These are phyloP conservation scores for Erethizon dorsatum DNA, from an alignment of 2,797 vertebrate species.

Conservation along the genomic window DNA sequence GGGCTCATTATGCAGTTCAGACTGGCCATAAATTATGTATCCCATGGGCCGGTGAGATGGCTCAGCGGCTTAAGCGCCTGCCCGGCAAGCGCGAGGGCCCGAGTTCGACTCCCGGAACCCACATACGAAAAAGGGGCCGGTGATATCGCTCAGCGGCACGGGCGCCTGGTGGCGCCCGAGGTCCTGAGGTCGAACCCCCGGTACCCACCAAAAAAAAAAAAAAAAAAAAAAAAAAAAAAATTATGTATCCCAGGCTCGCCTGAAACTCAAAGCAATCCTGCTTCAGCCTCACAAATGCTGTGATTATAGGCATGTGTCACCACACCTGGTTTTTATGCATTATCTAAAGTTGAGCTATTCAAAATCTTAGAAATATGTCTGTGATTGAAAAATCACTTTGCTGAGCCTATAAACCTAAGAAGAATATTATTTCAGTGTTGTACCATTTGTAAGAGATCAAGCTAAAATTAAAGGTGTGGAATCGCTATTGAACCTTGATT, in stretches of 20 bases:
- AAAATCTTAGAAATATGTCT: background rate
- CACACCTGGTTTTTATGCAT: background rate
- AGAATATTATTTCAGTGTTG: background rate
- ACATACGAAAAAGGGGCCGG: too few relatives aligned
- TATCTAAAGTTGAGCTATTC: background rate
- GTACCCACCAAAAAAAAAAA: too few relatives aligned
- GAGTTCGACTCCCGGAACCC: too few relatives aligned
- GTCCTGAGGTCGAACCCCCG: too few relatives aligned
- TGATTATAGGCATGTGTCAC: background rate
- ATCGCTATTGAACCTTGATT: background rate
- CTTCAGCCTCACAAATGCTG: background rate
- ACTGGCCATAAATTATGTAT: background rate
- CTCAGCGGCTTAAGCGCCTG: too few relatives aligned
- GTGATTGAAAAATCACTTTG: background rate
- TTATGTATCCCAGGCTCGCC: background rate
- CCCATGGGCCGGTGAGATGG: too few relatives aligned
- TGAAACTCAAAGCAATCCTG: background rate
- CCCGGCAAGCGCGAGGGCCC: too few relatives aligned
- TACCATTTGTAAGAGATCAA: background rate
- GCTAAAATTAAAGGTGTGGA: background rate
- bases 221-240: too few relatives aligned
- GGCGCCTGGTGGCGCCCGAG: too few relatives aligned
- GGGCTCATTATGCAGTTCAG: background rate
- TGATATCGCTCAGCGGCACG: too few relatives aligned
- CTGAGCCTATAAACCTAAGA: background rate